A percentile compares a stretch with the other conserved stretches of the same genome.
Conservation (phyloP, 2,888 invertebrate species). For the Deroplatys truncata region DNA sequence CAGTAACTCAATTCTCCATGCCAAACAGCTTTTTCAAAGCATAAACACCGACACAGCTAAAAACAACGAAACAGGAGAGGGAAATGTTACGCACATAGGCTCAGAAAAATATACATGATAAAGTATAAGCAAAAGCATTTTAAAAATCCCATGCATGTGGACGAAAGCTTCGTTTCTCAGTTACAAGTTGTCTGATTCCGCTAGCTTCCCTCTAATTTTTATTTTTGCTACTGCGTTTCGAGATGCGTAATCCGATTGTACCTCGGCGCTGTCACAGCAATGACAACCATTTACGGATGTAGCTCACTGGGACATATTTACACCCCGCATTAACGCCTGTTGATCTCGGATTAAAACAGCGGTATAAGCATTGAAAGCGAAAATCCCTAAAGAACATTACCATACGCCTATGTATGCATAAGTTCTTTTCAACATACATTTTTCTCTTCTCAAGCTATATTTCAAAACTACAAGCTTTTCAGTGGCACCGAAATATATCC, state of each 20-base stretch:
- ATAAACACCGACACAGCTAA: no score
- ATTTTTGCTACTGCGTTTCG: neutral
- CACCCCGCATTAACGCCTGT: neutral
- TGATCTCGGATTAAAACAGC: neutral
- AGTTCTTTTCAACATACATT: neutral
- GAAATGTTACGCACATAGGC: no score
- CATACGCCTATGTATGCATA: neutral
- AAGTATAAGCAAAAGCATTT: no score
- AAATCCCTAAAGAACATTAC: neutral
- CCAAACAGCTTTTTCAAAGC: no score
- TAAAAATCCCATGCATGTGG: neutral
- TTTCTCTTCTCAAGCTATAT: neutral
- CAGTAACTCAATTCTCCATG: no score
- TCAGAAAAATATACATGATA: no score
- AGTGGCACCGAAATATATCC: neutral
- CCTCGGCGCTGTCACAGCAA: neutral
- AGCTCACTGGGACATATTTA: conserved; percentile 1
- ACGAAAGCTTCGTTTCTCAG: neutral
- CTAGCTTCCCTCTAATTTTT: neutral
- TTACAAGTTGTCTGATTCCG: neutral
- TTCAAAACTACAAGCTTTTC: neutral
- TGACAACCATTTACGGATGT: neutral
- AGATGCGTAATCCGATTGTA: neutral
- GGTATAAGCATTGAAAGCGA: neutral
- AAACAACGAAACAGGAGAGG: no score